These are phyloP conservation scores for Tricholaema leucomelas DNA, from an alignment of 2,113 vertebrate genomes.

Conservation along the genomic window DNA sequence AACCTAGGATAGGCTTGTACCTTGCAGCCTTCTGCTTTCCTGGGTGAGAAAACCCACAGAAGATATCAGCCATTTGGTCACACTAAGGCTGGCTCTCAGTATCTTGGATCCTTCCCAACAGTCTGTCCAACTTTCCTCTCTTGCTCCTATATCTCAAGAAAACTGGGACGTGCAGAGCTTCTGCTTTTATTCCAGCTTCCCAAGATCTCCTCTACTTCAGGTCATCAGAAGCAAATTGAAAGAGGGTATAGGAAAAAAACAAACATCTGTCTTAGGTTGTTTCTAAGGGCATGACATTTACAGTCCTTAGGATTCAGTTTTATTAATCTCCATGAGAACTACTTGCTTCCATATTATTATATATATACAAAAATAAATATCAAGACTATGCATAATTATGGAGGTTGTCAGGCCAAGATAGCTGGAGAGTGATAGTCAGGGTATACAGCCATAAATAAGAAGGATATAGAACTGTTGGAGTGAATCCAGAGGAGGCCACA, in stretches of 20 bases:
- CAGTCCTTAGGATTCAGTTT: neutral
- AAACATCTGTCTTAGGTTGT: neutral
- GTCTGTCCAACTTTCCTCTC: neutral
- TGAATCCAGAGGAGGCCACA: too few species aligned
- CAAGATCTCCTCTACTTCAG: neutral
- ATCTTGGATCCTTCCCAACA: neutral
- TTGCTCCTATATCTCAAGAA: neutral
- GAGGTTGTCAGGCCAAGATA: neutral
- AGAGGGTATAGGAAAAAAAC: neutral
- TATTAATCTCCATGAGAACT: neutral
- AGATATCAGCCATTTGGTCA: neutral
- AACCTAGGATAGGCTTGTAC: neutral
- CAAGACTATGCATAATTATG: neutral
- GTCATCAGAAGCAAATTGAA: neutral
- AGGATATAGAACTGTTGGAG: too few species aligned
- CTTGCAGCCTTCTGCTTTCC: slow-evolving; percentile 19
- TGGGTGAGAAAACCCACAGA: slow-evolving; percentile 5
- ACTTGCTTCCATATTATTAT: neutral
- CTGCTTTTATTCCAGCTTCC: neutral
- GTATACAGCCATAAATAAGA: neutral
- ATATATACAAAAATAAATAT: neutral
- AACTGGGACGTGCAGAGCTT: neutral
- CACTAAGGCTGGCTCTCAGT: neutral
- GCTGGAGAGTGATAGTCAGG: neutral
- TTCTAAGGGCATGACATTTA: neutral